Conservation (phyloP, 2,888 invertebrate genomes). For the Apotomis betuletana region DNA sequence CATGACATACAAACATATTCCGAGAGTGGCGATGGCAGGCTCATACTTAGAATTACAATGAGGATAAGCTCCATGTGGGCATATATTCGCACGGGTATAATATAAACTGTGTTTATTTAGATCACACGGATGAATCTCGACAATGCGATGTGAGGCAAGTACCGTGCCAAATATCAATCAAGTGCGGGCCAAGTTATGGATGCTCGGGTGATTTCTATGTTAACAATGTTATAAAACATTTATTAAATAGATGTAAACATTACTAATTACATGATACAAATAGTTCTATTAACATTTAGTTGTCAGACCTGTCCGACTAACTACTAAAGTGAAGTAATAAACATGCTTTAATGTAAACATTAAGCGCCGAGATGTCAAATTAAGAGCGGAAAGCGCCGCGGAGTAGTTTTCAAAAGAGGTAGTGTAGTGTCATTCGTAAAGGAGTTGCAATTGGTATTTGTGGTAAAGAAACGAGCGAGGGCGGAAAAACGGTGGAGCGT, state of each 20-base stretch:
- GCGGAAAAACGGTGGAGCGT: conserved; percentile 63
- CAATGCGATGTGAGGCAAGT: conserved; percentile 11
- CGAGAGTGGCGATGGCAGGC: conserved; percentile 55
- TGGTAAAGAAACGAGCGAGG: conserved; percentile 60
- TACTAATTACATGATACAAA: background rate
- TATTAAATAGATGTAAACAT: background rate
- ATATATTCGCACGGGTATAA: conserved; percentile 31
- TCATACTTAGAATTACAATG: conserved; percentile 69
- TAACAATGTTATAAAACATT: conserved; percentile 5
- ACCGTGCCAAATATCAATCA: conserved; percentile 28
- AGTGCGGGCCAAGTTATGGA: conserved; percentile 11
- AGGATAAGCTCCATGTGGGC: conserved; percentile 44
- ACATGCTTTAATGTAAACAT: background rate
- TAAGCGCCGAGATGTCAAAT: conserved; percentile 8
- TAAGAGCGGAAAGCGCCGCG: conserved; percentile 4
- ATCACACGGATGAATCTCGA: conserved; percentile 26
- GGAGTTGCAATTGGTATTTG: conserved; percentile 63
- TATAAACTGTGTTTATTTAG: conserved; percentile 34
- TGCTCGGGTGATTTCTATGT: conserved; percentile 8
- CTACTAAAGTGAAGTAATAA: too few relatives aligned
- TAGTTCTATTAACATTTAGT: conserved; percentile 1
- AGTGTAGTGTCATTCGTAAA: conserved; percentile 49
- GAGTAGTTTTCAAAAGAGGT: conserved; percentile 44
- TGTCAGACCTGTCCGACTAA: background rate
- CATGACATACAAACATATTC: conserved; percentile 68